Evolutionary conservation across 2,797 vertebrate species (phyloP).

Genomic region (Lepidocolaptes lacrymiger): DNA sequence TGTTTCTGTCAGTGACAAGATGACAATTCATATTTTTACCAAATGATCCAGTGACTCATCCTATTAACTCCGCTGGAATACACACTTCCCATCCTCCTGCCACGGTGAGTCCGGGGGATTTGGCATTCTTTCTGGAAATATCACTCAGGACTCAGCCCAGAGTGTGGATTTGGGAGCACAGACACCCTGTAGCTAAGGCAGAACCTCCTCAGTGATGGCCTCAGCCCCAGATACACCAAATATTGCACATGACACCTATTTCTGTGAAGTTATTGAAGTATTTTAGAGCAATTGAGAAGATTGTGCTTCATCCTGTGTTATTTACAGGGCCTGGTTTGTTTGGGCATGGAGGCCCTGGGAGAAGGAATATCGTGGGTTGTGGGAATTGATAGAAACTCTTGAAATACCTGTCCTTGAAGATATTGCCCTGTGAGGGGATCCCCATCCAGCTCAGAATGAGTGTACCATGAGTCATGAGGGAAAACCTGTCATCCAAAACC

Average conservation of each 20-base stretch:
- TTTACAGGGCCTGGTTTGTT: background rate
- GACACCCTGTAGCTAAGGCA: background rate
- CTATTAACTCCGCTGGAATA: constrained; percentile 76
- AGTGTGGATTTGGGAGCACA: background rate
- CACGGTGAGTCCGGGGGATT: constrained; percentile 34
- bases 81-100: constrained; percentile 37
- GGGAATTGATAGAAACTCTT: background rate
- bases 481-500: background rate
- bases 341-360: background rate
- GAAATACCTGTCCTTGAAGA: background rate
- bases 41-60: constrained; percentile 83
- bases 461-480: background rate
- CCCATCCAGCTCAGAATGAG: background rate
- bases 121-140: constrained; percentile 10
- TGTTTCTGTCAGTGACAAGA: constrained; percentile 83
- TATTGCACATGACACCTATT: background rate
- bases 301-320: background rate
- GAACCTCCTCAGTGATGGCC: background rate
- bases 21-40: constrained; percentile 84
- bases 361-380: background rate
- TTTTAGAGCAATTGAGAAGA: background rate
- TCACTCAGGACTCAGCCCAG: background rate
- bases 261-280: background rate
- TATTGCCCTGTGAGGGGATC: background rate
- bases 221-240: background rate